These are phyloP conservation scores for Chymomyza caudatula DNA, from an alignment of 2,888 invertebrate species.

Conservation along the genomic window DNA sequence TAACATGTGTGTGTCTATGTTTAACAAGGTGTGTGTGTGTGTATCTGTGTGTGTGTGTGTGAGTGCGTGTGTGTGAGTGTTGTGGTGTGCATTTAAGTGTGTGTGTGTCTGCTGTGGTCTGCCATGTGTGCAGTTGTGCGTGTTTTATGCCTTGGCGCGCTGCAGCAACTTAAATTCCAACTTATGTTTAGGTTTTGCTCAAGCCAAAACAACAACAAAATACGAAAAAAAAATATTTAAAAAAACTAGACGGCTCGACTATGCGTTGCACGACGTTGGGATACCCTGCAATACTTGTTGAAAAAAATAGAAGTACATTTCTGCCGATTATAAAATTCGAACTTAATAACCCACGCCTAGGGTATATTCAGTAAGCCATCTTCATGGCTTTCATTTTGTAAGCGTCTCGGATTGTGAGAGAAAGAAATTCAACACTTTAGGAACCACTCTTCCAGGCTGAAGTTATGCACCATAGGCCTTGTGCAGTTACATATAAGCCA, in stretches of 20 bases:
- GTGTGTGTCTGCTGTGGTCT: not conserved
- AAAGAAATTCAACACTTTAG: too few species aligned
- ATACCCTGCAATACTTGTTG: not conserved
- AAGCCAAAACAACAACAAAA: slow-evolving; percentile 26
- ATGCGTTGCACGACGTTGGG: not conserved
- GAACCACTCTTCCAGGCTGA: too few species aligned
- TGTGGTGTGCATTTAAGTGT: slow-evolving; percentile 13
- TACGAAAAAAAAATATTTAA: not conserved
- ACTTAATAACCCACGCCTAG: too few species aligned
- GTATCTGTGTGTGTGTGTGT: not conserved
- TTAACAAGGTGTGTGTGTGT: slow-evolving; percentile 17
- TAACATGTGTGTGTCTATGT: slow-evolving; percentile 22
- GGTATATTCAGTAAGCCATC: too few species aligned
- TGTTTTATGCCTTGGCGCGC: slow-evolving; percentile 66
- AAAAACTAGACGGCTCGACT: not conserved
- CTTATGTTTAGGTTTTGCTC: slow-evolving; percentile 64
- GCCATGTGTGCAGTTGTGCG: slow-evolving; percentile 49
- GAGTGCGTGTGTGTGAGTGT: slow-evolving; percentile 6
- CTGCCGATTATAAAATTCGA: too few species aligned
- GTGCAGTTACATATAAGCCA: too few species aligned
- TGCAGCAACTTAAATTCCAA: slow-evolving; percentile 67
- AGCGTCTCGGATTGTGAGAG: too few species aligned
- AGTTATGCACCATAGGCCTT: too few species aligned
- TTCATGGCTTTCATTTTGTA: too few species aligned
- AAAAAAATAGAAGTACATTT: too few species aligned